Base-by-base conservation (phyloP, 2,888 invertebrate genomes). In the Drosophila parthenogenetica region DNA sequence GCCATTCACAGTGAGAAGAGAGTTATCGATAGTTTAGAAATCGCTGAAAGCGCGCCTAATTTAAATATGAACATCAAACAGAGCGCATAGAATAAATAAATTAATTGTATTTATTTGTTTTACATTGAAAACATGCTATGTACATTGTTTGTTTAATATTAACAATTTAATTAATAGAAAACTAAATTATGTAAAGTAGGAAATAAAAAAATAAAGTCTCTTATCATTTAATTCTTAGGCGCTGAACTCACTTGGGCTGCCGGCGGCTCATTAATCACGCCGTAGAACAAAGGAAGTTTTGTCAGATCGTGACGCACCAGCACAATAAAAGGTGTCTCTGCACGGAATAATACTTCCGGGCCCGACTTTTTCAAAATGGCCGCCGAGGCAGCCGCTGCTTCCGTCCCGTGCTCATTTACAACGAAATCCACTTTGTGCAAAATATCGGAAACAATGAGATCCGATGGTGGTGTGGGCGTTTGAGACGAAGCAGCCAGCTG, bases 311-410 rank as follows among this genome's bases (percentile, higher is more conserved):
- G 94, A 72, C 95, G 93, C 67, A 96, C 94, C 81, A 95, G 93
- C 81, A 96, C 94, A 35, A 95, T 86, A 87, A 95, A 96, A 0
- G 96, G 96, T 50, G 94, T 93, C 79, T 96, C 94, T 3, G 94
- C 94, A 48, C 93, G 92, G 69, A 92, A 91, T 2, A 90, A 63
- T 0, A 93, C 90, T 79, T 93, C 93, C 8, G 93, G 93, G 0
- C 94, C 94, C 42, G 93, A 93, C 67, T 94, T 92, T 7, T 93
- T 92, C 17, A 95, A 82, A 54, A 93, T 91, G 0, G 94, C 93
- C 0, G 93, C 91, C 0, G 95, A 95, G 0, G 94, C 94, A 5
- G 92, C 95, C 0, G 95, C 94, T 0, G 95, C 95, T 87, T 94
- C 94, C 0, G 95, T 95, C 1, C 95, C 95, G 22, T 93, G 93